Evolutionary conservation across 2,113 vertebrate genomes (phyloP).

Genomic region (Axis porcinus): DNA sequence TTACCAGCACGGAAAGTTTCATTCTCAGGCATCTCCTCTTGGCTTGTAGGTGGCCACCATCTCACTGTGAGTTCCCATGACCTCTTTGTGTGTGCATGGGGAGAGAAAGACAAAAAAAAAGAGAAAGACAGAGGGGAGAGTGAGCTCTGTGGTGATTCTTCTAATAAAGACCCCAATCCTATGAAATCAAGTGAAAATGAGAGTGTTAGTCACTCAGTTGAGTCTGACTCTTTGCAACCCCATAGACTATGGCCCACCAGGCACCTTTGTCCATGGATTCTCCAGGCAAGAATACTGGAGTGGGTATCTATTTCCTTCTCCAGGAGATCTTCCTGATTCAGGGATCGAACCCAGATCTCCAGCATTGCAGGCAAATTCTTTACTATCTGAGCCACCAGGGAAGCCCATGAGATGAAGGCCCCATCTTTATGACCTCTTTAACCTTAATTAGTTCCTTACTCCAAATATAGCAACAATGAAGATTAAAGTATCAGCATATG

Average conservation of each 20-base stretch:
- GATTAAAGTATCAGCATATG: neutral
- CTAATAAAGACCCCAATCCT: neutral
- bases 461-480: neutral
- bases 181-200: neutral
- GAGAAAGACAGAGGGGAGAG: too few relatives aligned
- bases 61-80: neutral
- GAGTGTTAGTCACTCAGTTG: neutral
- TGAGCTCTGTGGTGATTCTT: neutral
- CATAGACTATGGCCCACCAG: neutral
- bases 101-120: neutral
- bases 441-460: neutral
- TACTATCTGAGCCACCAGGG: neutral
- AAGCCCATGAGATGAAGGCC: neutral
- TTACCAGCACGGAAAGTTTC: neutral
- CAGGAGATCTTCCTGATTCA: neutral
- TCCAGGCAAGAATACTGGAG: neutral
- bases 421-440: neutral
- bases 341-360: neutral
- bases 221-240: neutral
- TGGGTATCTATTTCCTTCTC: neutral
- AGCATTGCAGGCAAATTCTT: neutral
- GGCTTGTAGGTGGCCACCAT: neutral
- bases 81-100: neutral
- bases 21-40: neutral
- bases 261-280: neutral